Conservation (phyloP, 2,888 invertebrate genomes). For the Actias luna region DNA sequence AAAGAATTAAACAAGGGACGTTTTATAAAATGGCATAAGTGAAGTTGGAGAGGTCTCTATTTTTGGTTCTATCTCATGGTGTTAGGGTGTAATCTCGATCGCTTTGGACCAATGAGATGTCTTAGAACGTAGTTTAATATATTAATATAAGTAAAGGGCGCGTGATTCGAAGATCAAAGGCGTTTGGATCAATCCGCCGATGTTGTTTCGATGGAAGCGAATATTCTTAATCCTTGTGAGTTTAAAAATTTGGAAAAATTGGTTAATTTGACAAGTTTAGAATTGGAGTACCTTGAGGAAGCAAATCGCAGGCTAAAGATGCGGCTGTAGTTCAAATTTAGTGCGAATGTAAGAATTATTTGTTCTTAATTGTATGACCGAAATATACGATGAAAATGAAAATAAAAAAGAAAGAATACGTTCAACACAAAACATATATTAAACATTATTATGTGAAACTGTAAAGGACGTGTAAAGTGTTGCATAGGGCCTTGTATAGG, state of each 20-base stretch:
- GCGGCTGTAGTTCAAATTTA: too few species aligned
- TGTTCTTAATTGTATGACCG: too few species aligned
- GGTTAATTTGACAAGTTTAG: background rate
- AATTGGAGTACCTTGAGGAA: too few species aligned
- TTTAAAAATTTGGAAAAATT: conserved; percentile 9
- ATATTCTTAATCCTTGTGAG: conserved; percentile 55
- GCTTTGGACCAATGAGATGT: conserved; percentile 27
- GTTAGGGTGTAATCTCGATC: conserved; percentile 27
- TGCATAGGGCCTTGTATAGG: too few species aligned
- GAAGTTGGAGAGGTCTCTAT: conserved; percentile 7
- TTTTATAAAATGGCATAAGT: conserved; percentile 28
- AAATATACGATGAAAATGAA: too few species aligned
- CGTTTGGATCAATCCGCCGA: conserved; percentile 67
- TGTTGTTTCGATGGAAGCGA: conserved; percentile 46
- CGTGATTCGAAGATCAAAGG: conserved; percentile 75
- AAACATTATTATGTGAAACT: too few species aligned
- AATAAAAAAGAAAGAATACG: too few species aligned
- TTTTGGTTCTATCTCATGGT: conserved; percentile 14
- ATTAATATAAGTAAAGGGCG: conserved; percentile 75
- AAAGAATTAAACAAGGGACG: conserved; percentile 20
- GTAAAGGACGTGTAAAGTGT: too few species aligned
- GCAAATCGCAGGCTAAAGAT: too few species aligned
- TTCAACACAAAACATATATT: too few species aligned
- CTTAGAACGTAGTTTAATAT: conserved; percentile 52
- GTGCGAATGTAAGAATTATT: too few species aligned